Conservation (phyloP, 2,888 invertebrate genomes). For the Ametastegia equiseti region DNA sequence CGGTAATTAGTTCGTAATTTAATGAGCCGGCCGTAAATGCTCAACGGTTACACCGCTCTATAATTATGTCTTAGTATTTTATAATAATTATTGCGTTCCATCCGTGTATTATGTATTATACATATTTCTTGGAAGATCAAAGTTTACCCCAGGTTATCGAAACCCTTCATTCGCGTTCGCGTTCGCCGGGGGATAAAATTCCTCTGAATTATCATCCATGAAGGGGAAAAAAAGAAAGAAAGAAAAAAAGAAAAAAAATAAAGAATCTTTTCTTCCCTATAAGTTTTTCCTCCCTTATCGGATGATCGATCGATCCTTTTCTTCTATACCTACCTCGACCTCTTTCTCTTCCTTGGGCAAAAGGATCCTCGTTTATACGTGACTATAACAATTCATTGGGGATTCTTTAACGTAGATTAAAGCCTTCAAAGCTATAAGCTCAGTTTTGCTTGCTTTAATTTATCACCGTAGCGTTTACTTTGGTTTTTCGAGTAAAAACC, state of each 20-base stretch:
- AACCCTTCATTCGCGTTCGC: not conserved
- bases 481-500: not conserved
- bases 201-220: slow-evolving; percentile 1
- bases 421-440: not conserved
- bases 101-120: slow-evolving; percentile 56
- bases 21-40: slow-evolving; percentile 71
- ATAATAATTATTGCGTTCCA: slow-evolving; percentile 67
- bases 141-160: slow-evolving; percentile 13
- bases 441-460: not conserved
- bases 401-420: not conserved
- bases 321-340: not conserved
- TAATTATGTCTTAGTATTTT: slow-evolving; percentile 71
- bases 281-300: not conserved
- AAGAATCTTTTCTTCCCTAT: no score
- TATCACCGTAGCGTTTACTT: slow-evolving; percentile 10
- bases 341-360: not conserved
- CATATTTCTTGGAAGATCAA: slow-evolving; percentile 43
- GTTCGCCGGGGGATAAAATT: not conserved
- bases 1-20: slow-evolving; percentile 75
- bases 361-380: not conserved
- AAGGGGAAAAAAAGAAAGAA: no score
- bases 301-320: not conserved
- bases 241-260: no score
- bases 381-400: not conserved
- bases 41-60: slow-evolving; percentile 62